A percentile compares a stretch with the other conserved stretches of the same genome.
phyloP scores from a whole-genome alignment of 2,113 vertebrate species.

The Platichthys flesus region DNA sequence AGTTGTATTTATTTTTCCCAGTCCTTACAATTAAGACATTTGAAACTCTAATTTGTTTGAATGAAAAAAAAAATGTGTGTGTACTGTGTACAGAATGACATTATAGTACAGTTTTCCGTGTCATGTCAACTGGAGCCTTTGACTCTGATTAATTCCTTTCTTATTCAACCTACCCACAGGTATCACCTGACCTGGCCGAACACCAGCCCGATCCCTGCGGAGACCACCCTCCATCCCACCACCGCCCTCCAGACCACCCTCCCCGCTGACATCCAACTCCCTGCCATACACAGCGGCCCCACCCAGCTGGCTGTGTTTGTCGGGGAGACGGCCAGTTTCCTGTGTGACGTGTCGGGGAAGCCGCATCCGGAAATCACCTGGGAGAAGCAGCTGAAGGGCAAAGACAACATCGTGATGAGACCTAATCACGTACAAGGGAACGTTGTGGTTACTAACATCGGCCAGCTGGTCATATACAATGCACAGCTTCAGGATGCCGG shows the following conservation, averaged over 20 bases:
- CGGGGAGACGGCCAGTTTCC: conserved; percentile 95
- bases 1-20: conserved; percentile 1
- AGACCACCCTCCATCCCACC: conserved; percentile 91
- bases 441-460: conserved; percentile 95
- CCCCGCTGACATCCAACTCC: conserved; percentile 83
- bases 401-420: conserved; percentile 90
- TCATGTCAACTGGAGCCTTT: not conserved
- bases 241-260: conserved; percentile 88
- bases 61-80: not conserved
- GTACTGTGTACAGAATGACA: not conserved
- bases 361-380: conserved; percentile 93
- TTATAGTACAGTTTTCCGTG: not conserved
- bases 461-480: conserved; percentile 97
- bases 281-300: conserved; percentile 85
- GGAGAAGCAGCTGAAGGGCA: conserved; percentile 93
- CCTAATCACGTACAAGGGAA: conserved; percentile 94
- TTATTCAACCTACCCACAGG: conserved; percentile 56
- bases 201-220: conserved; percentile 89
- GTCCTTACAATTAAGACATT: not conserved
- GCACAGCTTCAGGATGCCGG: conserved; percentile 91
- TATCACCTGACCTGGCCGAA: conserved; percentile 96
- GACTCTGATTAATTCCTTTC: conserved; percentile 35
- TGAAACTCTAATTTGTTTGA: not conserved
- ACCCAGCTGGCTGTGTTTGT: conserved; percentile 87
- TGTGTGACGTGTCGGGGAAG: conserved; percentile 91